Percentiles rank a stretch among this genome's conserved stretches.
Conservation (phyloP, 2,797 vertebrate species). For the Anguilla marmorata region DNA sequence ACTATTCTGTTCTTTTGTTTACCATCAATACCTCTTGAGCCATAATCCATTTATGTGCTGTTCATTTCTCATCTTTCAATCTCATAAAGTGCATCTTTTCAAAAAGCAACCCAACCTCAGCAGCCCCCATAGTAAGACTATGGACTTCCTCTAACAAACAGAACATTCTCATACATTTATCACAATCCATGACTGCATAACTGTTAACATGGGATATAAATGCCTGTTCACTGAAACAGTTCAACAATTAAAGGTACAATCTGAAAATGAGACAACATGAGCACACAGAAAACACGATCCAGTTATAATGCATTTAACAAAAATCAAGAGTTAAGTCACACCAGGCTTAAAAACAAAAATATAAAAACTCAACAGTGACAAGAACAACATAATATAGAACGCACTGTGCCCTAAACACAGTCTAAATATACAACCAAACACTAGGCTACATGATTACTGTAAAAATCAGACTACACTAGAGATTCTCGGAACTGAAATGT, state of each 20-base stretch:
- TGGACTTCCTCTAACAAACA: not conserved
- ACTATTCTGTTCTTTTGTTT: constrained; percentile 15
- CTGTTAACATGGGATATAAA: constrained; percentile 20
- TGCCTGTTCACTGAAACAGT: constrained; percentile 17
- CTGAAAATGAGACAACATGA: constrained; percentile 8
- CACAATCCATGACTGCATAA: not conserved
- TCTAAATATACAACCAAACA: not conserved
- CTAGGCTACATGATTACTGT: not conserved
- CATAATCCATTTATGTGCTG: not conserved
- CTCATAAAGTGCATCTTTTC: constrained; percentile 40
- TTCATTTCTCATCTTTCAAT: constrained; percentile 21
- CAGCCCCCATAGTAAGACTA: not conserved
- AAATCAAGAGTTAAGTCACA: constrained; percentile 1
- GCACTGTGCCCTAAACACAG: not conserved
- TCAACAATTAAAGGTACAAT: constrained; percentile 16
- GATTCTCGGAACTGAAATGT: not conserved
- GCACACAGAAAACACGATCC: constrained; percentile 15
- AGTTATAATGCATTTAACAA: constrained; percentile 31
- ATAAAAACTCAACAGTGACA: not conserved
- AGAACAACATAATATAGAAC: not conserved
- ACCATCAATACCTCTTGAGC: constrained; percentile 10
- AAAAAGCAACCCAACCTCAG: constrained; percentile 20
- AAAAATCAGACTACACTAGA: not conserved
- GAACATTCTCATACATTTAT: constrained; percentile 25
- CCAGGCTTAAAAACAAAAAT: not conserved